Conservation (phyloP, 1,140 invertebrate species). For the Euura saliciscinereae region DNA sequence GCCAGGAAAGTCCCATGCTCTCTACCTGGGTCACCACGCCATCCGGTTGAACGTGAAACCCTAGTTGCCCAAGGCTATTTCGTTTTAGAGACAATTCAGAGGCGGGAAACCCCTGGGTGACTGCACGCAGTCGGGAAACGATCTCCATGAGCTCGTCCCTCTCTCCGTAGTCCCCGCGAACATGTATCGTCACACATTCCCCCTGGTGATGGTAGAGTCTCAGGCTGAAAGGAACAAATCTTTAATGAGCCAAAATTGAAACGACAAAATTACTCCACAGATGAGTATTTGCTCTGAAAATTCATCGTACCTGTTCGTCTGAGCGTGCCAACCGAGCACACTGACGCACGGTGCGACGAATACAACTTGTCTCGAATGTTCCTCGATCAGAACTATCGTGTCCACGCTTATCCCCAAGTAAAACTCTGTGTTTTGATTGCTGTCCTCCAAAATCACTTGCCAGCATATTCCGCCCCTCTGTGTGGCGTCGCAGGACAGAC, state of each 20-base stretch:
- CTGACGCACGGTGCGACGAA: conserved; percentile 85
- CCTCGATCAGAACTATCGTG: conserved; percentile 86
- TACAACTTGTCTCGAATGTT: conserved; percentile 80
- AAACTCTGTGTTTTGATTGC: conserved; percentile 75
- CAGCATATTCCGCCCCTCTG: conserved; percentile 79
- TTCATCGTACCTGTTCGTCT: conserved; percentile 64
- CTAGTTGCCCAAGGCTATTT: conserved; percentile 85
- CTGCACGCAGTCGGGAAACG: conserved; percentile 71
- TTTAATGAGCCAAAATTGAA: background rate
- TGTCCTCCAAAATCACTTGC: conserved; percentile 76
- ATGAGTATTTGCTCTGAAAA: background rate
- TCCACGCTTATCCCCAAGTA: conserved; percentile 88
- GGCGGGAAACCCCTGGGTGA: conserved; percentile 76
- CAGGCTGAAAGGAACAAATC: conserved; percentile 54
- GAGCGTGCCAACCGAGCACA: conserved; percentile 82
- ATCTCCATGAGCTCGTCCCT: conserved; percentile 83
- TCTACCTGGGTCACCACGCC: conserved; percentile 95
- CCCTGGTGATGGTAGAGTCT: conserved; percentile 81
- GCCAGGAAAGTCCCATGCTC: conserved; percentile 83
- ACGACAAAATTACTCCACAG: background rate
- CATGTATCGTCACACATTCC: conserved; percentile 81
- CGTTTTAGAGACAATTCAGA: conserved; percentile 78
- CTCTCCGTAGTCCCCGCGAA: conserved; percentile 68
- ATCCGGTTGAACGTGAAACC: conserved; percentile 95
- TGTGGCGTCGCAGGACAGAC: conserved; percentile 70